phyloP scores from a whole-genome alignment of 2,888 invertebrate species.

The Macrophya alboannulata region DNA sequence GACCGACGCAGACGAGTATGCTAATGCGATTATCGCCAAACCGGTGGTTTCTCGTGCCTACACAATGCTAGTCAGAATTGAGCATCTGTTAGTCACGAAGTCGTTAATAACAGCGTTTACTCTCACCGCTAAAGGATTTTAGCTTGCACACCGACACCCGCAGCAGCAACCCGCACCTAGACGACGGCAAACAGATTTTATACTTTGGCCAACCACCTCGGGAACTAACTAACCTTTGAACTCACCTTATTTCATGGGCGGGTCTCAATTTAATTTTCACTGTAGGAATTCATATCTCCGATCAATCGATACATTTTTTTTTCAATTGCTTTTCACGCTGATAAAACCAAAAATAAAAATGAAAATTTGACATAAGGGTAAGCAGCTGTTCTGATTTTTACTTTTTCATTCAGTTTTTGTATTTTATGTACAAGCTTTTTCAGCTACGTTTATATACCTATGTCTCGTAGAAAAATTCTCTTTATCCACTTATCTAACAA shows the following conservation, averaged over 20 bases:
- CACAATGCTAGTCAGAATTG: conserved; percentile 45
- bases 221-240: neutral
- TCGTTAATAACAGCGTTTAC: conserved; percentile 45
- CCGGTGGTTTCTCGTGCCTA: conserved; percentile 50
- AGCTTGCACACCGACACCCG: conserved; percentile 11
- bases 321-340: too few relatives aligned
- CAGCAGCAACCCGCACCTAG: neutral
- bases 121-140: conserved; percentile 20
- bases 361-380: too few relatives aligned
- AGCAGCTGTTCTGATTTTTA: too few relatives aligned
- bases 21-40: conserved; percentile 37
- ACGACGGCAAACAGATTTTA: neutral
- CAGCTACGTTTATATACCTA: neutral
- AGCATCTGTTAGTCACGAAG: conserved; percentile 49
- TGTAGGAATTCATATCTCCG: neutral
- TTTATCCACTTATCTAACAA: neutral
- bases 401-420: too few relatives aligned
- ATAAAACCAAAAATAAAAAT: too few relatives aligned
- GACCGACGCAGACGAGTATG: conserved; percentile 62
- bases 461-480: neutral
- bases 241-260: neutral
- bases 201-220: neutral
- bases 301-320: too few relatives aligned
- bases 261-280: too few relatives aligned
- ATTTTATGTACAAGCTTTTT: too few relatives aligned